Evolutionary conservation across 2,888 invertebrate genomes (phyloP).

Genomic region (Cantharis nigra): DNA sequence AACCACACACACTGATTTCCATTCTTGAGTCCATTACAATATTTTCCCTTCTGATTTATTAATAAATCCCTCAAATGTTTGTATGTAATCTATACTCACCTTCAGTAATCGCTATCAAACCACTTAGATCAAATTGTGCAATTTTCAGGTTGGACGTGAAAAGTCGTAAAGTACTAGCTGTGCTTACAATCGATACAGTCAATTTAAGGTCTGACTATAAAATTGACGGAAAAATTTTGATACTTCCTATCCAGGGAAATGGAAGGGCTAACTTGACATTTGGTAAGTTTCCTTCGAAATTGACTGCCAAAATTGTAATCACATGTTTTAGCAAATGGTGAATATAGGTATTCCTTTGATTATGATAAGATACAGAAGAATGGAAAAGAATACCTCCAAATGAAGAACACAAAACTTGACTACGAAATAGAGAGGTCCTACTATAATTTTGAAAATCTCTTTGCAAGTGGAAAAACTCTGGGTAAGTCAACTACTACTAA

Average conservation of each 20-base stretch:
- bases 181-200: conserved; percentile 29
- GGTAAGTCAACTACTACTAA: conserved; percentile 22
- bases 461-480: conserved; percentile 35
- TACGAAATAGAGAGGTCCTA: conserved; percentile 35
- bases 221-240: conserved; percentile 45
- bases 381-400: conserved; percentile 38
- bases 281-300: conserved; percentile 36
- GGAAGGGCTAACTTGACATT: conserved; percentile 45
- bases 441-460: conserved; percentile 39
- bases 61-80: no score
- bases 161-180: conserved; percentile 30
- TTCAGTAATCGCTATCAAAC: no score
- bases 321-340: conserved; percentile 32
- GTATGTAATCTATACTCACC: no score
- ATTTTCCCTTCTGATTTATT: no score
- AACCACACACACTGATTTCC: no score
- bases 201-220: conserved; percentile 42
- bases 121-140: background rate
- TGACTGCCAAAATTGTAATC: background rate
- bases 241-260: conserved; percentile 44
- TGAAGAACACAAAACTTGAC: conserved; percentile 28
- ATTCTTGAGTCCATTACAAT: no score
- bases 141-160: conserved; percentile 34
- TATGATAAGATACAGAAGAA: conserved; percentile 38
- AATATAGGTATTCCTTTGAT: conserved; percentile 40